Conservation (phyloP, 2,888 invertebrate species). For the Dorcus hopei region DNA sequence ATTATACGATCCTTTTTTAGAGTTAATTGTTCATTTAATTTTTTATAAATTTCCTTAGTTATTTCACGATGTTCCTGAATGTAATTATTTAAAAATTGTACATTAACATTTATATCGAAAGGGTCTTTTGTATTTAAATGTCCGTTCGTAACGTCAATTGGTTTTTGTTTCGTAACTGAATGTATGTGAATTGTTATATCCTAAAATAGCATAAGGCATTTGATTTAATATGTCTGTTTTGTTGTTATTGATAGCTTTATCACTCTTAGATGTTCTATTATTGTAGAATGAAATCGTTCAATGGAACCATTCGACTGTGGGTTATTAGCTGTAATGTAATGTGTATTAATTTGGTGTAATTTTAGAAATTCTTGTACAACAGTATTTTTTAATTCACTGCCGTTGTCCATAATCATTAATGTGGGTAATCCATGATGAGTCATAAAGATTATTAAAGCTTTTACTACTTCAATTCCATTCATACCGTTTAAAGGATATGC, state of each 20-base stretch:
- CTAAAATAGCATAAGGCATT: not conserved
- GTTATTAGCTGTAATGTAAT: not conserved
- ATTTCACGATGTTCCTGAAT: too few species aligned
- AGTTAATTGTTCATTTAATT: not conserved
- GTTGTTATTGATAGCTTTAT: too few species aligned
- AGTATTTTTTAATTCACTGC: too few species aligned
- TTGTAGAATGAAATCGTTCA: not conserved
- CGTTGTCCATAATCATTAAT: not conserved
- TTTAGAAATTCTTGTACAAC: not conserved
- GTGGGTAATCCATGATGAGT: not conserved
- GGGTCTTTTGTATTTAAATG: not conserved
- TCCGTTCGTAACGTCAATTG: not conserved
- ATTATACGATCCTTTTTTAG: not conserved
- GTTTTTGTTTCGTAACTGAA: not conserved
- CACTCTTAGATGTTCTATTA: not conserved
- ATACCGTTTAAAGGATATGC: slow-evolving; percentile 8
- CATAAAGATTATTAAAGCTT: not conserved
- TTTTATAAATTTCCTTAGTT: too few species aligned
- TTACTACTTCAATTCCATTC: slow-evolving; percentile 1
- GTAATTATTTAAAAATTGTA: too few species aligned
- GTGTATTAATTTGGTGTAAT: not conserved
- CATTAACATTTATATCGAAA: too few species aligned
- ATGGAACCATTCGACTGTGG: not conserved
- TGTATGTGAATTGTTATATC: not conserved
- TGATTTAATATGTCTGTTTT: too few species aligned